Evolutionary conservation across 2,113 vertebrate species (phyloP).

Genomic region (Eulacestoma nigropectus): DNA sequence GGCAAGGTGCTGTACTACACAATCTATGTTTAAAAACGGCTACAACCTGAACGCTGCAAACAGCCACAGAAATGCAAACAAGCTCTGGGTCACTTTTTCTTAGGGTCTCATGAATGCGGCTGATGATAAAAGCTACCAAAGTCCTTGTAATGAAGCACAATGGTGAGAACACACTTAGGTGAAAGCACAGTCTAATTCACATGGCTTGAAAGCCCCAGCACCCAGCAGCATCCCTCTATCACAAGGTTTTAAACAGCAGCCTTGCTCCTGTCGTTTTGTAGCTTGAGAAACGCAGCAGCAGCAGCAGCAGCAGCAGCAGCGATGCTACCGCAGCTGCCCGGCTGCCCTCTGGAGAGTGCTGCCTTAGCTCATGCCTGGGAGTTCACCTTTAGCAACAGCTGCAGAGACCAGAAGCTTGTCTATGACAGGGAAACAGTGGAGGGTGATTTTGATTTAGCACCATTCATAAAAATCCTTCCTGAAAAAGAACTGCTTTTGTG

Average conservation of each 20-base stretch:
- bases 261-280: not conserved
- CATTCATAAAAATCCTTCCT: not conserved
- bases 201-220: not conserved
- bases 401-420: not conserved
- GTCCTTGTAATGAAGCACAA: not conserved
- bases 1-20: not conserved
- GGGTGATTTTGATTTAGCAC: not conserved
- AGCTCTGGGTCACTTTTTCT: not conserved
- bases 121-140: not conserved
- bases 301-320: not conserved
- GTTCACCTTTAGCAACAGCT: not conserved
- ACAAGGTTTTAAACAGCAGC: not conserved
- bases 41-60: not conserved
- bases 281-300: not conserved
- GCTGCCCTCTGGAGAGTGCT: not conserved
- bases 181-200: not conserved
- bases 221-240: not conserved
- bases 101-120: not conserved
- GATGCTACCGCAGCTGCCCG: rapidly evolving
- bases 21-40: not conserved
- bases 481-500: not conserved
- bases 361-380: not conserved
- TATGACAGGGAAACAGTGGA: not conserved
- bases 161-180: not conserved
- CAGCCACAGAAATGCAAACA: not conserved